Percentiles rank a stretch among this genome's conserved stretches.
Conservation (phyloP, 2,888 invertebrate genomes). For the Thyatira batis region DNA sequence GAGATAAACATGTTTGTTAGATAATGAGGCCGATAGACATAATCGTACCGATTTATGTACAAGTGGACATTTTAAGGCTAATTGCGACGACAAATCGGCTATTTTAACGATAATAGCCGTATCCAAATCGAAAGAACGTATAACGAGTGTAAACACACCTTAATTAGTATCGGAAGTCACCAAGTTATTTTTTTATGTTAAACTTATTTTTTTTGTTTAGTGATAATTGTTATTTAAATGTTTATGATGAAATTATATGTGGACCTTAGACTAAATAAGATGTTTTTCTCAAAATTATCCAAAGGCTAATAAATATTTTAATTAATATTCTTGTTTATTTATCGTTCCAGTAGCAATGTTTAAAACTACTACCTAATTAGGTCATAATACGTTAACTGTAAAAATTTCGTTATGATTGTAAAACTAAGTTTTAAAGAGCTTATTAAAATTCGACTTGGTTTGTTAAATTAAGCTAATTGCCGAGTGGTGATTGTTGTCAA, state of each 20-base stretch:
- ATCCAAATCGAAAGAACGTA: constrained; percentile 59
- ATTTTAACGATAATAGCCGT: constrained; percentile 65
- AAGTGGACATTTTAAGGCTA: constrained; percentile 61
- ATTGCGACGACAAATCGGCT: constrained; percentile 65
- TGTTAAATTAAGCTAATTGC: constrained; percentile 42
- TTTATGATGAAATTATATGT: not conserved
- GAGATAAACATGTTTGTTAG: constrained; percentile 23
- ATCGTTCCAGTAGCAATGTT: not conserved
- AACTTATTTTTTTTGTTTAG: too few relatives aligned
- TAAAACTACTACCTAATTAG: constrained; percentile 14
- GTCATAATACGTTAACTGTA: not conserved
- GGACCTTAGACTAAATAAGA: too few relatives aligned
- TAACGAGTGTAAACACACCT: constrained; percentile 53
- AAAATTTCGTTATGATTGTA: constrained; percentile 14
- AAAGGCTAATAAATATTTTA: constrained; percentile 6
- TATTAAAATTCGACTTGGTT: constrained; percentile 32
- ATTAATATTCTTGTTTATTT: too few relatives aligned
- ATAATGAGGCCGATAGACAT: constrained; percentile 44
- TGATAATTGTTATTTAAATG: too few relatives aligned
- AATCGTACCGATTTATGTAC: constrained; percentile 58
- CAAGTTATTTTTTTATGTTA: constrained; percentile 64
- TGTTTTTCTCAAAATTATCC: not conserved
- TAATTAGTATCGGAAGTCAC: constrained; percentile 74
- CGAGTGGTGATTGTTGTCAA: constrained; percentile 14
- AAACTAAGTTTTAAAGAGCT: constrained; percentile 11